Conservation (phyloP, 2,888 invertebrate species). For the Trachelus tabidus region DNA sequence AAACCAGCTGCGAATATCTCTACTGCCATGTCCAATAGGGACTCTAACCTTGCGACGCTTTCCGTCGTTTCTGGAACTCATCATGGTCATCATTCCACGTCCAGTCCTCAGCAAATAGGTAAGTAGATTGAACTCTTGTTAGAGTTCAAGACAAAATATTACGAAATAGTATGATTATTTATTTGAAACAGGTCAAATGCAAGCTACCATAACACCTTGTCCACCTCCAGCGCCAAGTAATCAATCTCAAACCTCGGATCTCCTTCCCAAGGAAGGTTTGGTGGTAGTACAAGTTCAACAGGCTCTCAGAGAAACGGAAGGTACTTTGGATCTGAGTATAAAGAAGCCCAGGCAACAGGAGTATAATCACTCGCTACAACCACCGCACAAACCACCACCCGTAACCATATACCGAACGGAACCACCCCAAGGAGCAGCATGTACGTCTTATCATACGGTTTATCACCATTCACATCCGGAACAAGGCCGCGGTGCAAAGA, state of each 20-base stretch:
- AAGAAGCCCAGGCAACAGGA: slow-evolving; percentile 74
- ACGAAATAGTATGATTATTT: not conserved
- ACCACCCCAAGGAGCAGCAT: slow-evolving; percentile 54
- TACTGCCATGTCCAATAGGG: slow-evolving; percentile 53
- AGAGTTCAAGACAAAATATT: not conserved
- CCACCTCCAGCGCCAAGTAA: slow-evolving; percentile 65
- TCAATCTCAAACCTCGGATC: slow-evolving; percentile 62
- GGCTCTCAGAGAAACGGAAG: slow-evolving; percentile 72
- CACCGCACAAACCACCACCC: slow-evolving; percentile 55
- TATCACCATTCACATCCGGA: slow-evolving; percentile 50
- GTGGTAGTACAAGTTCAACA: slow-evolving; percentile 73
- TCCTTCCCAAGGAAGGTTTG: slow-evolving; percentile 74
- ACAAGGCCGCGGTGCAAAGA: slow-evolving; percentile 57
- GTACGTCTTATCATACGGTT: slow-evolving; percentile 45
- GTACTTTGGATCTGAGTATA: slow-evolving; percentile 81
- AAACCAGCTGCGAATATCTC: slow-evolving; percentile 57
- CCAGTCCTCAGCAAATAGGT: slow-evolving; percentile 62
- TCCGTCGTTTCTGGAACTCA: slow-evolving; percentile 72
- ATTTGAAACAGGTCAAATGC: slow-evolving; percentile 54
- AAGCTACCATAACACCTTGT: slow-evolving; percentile 77
- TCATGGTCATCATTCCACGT: slow-evolving; percentile 58
- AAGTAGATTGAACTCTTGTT: slow-evolving; percentile 15
- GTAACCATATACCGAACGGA: slow-evolving; percentile 57
- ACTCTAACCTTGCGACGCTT: slow-evolving; percentile 72
- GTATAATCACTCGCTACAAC: slow-evolving; percentile 60